These are phyloP conservation scores for Microctenopoma stevenorrisi DNA, from an alignment of 2,797 vertebrate genomes.

Conservation along the genomic window DNA sequence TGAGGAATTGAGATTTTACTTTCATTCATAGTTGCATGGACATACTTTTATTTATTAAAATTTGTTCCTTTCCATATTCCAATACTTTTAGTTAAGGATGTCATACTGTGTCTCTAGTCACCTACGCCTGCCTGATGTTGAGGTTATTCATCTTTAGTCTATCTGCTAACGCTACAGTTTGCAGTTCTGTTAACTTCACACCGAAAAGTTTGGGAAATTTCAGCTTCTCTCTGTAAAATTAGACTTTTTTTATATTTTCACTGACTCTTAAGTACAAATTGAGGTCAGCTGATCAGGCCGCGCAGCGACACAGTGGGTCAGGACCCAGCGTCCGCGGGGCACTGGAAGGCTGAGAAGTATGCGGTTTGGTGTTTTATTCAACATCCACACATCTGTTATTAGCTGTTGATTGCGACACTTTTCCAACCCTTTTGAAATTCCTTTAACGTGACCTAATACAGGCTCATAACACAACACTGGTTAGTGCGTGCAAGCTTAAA, in stretches of 20 bases:
- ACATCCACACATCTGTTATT: not conserved
- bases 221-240: constrained; percentile 10
- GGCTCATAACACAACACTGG: constrained; percentile 17
- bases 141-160: not conserved
- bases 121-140: too few relatives aligned
- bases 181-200: not conserved
- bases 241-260: constrained; percentile 3
- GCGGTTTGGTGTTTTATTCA: not conserved
- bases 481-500: constrained; percentile 20
- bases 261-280: constrained; percentile 60
- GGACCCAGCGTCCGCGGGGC: constrained; percentile 32
- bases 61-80: too few relatives aligned
- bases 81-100: too few relatives aligned
- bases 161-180: not conserved
- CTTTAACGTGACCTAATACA: constrained; percentile 41
- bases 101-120: too few relatives aligned
- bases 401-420: not conserved
- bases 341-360: constrained; percentile 40
- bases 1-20: too few relatives aligned
- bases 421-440: constrained; percentile 12
- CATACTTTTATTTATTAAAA: too few relatives aligned
- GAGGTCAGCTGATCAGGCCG: constrained; percentile 45
- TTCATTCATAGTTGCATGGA: too few relatives aligned
- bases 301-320: constrained; percentile 32
- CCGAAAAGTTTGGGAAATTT: constrained; percentile 17